A percentile compares a stretch with the other conserved stretches of the same genome.
phyloP scores from a whole-genome alignment of 2,113 vertebrate species.

The Podarcis muralis region DNA sequence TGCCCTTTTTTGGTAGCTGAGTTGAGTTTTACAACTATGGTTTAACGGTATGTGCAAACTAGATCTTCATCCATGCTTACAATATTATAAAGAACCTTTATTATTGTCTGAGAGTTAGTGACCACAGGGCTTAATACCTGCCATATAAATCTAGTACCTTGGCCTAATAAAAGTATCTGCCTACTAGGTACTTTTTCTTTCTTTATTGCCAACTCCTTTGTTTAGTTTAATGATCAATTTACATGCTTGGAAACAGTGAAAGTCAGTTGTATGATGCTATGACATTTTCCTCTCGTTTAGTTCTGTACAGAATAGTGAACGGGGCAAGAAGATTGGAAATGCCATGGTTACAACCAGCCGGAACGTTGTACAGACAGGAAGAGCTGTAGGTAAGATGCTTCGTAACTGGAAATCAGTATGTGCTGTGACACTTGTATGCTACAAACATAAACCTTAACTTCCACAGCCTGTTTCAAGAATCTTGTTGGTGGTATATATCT shows the following conservation, averaged over 20 bases:
- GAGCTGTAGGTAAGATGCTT: constrained; percentile 89
- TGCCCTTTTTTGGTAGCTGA: too few relatives aligned
- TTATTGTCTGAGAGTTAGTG: not conserved
- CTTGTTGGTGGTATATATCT: not conserved
- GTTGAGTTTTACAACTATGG: too few relatives aligned
- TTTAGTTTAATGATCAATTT: not conserved
- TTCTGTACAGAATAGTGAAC: constrained; percentile 96
- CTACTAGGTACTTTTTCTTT: not conserved
- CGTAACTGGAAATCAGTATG: not conserved
- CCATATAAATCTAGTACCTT: not conserved
- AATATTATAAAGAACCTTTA: not conserved
- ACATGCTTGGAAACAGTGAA: not conserved
- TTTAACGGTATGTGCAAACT: too few relatives aligned
- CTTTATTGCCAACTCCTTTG: not conserved
- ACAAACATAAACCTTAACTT: not conserved
- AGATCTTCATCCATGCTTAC: not conserved
- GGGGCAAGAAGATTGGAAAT: constrained; percentile 94
- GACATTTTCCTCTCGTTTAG: constrained; percentile 70
- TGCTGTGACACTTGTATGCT: not conserved
- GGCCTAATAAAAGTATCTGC: not conserved
- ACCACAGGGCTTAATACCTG: not conserved
- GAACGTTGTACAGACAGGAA: constrained; percentile 93
- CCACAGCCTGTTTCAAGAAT: not conserved
- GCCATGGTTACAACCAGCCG: constrained; percentile 93
- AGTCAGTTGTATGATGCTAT: constrained; percentile 5